phyloP scores from a whole-genome alignment of 2,113 vertebrate genomes.

The Triplophysa tibetana region DNA sequence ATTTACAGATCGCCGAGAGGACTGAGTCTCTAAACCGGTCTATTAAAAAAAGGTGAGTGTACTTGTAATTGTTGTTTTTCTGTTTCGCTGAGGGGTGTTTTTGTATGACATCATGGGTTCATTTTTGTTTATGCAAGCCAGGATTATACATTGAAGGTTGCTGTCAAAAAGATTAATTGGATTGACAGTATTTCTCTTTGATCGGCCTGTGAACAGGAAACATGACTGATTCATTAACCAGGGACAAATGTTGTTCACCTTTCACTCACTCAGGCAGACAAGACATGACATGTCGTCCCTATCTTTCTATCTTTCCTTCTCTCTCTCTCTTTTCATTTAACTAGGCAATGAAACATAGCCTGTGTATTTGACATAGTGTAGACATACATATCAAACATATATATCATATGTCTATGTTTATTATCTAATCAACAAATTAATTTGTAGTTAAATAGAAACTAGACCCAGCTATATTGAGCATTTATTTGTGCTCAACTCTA shows the following conservation, averaged over 20 bases:
- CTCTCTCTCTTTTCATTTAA: not conserved
- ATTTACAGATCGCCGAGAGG: conserved; percentile 78
- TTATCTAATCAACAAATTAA: not conserved
- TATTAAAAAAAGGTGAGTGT: conserved; percentile 80
- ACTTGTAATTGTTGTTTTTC: conserved; percentile 12
- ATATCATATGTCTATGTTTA: too few species aligned
- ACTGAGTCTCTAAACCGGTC: conserved; percentile 81
- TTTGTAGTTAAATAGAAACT: not conserved
- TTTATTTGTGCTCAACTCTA: not conserved
- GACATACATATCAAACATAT: too few species aligned
- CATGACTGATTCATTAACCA: conserved; percentile 14
- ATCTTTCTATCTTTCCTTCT: too few species aligned
- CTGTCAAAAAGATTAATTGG: not conserved
- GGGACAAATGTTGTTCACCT: conserved; percentile 12
- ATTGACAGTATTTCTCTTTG: not conserved
- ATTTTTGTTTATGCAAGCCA: not conserved
- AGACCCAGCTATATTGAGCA: not conserved
- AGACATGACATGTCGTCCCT: not conserved
- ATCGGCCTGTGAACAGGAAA: not conserved
- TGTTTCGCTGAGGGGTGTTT: not conserved
- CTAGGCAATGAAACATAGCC: not conserved
- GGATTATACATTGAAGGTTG: not conserved
- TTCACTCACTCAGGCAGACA: not conserved
- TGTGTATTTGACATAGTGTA: not conserved
- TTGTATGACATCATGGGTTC: conserved; percentile 21